phyloP scores from a whole-genome alignment of 2,797 vertebrate species.

The Crocidura indochinensis region DNA sequence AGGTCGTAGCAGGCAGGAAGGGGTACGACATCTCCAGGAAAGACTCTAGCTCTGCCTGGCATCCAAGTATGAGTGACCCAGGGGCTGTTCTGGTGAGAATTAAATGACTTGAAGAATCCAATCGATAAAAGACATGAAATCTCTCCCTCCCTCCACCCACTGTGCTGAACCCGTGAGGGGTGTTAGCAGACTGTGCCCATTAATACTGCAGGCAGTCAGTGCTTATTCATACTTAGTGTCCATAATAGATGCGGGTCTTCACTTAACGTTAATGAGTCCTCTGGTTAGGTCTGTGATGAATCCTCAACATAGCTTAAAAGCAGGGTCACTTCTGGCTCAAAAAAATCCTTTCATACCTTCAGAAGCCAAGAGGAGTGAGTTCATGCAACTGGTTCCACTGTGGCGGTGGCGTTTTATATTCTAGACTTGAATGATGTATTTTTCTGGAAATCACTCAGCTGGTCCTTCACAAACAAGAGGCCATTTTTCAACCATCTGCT shows the following conservation, averaged over 20 bases:
- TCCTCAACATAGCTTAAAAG: constrained; percentile 19
- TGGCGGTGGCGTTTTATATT: constrained; percentile 21
- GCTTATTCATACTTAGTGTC: constrained; percentile 41
- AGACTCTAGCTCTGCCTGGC: too few species aligned
- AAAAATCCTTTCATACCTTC: constrained; percentile 14
- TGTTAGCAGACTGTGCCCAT: not conserved
- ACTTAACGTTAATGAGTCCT: constrained; percentile 59
- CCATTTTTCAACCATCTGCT: constrained; percentile 46
- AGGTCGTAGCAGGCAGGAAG: too few species aligned
- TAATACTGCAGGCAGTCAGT: not conserved
- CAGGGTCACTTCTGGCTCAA: not conserved
- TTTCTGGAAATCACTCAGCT: constrained; percentile 57
- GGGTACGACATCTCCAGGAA: too few species aligned
- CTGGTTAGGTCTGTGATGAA: constrained; percentile 28
- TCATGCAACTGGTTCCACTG: not conserved
- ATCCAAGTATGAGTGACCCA: too few species aligned
- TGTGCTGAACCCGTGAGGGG: not conserved
- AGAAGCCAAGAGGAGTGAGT: constrained; percentile 21
- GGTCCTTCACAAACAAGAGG: constrained; percentile 42
- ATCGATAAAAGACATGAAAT: not conserved
- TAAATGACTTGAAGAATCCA: too few species aligned
- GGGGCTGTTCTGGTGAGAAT: too few species aligned
- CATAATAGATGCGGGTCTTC: constrained; percentile 50
- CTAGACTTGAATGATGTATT: constrained; percentile 14
- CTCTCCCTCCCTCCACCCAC: too few species aligned